A percentile compares a stretch with the other conserved stretches of the same genome.
Evolutionary conservation across 2,888 invertebrate species (phyloP).

Genomic region (Pandemis cinnamomeana): DNA sequence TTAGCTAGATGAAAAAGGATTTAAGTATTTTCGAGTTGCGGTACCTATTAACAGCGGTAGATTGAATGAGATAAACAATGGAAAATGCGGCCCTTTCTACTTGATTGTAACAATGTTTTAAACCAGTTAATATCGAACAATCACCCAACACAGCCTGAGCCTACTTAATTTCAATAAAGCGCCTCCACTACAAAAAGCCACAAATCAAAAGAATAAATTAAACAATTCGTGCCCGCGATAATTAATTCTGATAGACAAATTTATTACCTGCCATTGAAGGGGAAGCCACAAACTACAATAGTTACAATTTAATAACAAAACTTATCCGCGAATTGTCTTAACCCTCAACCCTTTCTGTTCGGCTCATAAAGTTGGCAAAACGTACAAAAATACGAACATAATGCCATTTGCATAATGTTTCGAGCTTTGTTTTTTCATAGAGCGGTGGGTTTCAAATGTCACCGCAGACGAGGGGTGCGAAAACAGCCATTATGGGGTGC

Average conservation of each 20-base stretch:
- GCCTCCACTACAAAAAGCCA: slow-evolving; percentile 38
- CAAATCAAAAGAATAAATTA: slow-evolving; percentile 42
- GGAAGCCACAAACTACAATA: slow-evolving; percentile 63
- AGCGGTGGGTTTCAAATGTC: slow-evolving; percentile 82
- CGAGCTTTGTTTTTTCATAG: slow-evolving; percentile 82
- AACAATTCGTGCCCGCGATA: slow-evolving; percentile 44
- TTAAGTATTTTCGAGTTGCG: too few species aligned
- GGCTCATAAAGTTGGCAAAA: slow-evolving; percentile 81
- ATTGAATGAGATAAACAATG: background rate
- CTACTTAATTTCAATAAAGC: slow-evolving; percentile 38
- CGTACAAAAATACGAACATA: slow-evolving; percentile 82
- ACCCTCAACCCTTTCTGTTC: slow-evolving; percentile 79
- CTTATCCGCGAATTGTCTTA: slow-evolving; percentile 72
- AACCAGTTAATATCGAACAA: slow-evolving; percentile 16
- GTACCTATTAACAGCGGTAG: too few species aligned
- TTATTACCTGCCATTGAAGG: slow-evolving; percentile 44
- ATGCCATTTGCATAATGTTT: slow-evolving; percentile 84
- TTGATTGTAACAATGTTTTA: background rate
- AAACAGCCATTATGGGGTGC: slow-evolving; percentile 80
- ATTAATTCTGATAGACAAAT: slow-evolving; percentile 48
- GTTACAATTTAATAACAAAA: slow-evolving; percentile 69
- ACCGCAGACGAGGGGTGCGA: slow-evolving; percentile 80
- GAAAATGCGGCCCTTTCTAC: background rate
- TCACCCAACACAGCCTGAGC: slow-evolving; percentile 27
- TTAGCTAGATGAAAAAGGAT: too few species aligned